Evolutionary conservation across 2,888 invertebrate genomes (phyloP), one percentile per base, ranked within the genome.

Genomic region (Lithophane socia): DNA sequence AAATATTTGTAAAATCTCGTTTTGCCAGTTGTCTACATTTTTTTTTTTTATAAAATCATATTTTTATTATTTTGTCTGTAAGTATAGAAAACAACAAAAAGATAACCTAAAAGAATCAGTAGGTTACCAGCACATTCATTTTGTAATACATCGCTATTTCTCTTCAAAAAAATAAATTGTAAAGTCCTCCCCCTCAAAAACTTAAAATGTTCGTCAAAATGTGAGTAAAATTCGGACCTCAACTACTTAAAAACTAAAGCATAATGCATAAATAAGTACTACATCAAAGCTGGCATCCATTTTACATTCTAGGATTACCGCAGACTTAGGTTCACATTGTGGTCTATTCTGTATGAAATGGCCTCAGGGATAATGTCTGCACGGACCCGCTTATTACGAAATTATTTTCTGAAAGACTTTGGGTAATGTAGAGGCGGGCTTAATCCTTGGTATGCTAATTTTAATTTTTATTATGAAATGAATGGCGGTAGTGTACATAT

Each of bases 241-340:
- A 47, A 58, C 13, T 16, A 52, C n/a, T 44, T 37, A 54, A 42
- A 49, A 61, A 47, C 18, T 67, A 63, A 83, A 70, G 2, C 69
- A 29, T 52, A n/a, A 65, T 73, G 21, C 61, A 74, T 42, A 18
- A 24, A 2, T 63, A n/a, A n/a, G n/a, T n/a, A 44, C 52, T 67
- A 70, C 44, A 44, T 63, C 60, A 84, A 61, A 80, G 58, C 60
- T 12, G 29, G 12, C 29, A 8, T 47, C 37, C 68, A 80, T 80
- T 75, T 80, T 71, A 47, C 10, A 73, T 73, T 73, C 60, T 37
- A 47, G 63, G 49, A 75, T 86, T 73, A 84, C 42, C 13, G 2
- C 24, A 42, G 42, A 42, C 71, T 66, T 61, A 54, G 21, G 44
- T 58, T 42, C 47, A 52, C 24, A 5, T 42, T 44, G 54, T 42